These are phyloP conservation scores for Noturus placidus DNA, from an alignment of 2,113 vertebrate genomes.

Conservation along the genomic window DNA sequence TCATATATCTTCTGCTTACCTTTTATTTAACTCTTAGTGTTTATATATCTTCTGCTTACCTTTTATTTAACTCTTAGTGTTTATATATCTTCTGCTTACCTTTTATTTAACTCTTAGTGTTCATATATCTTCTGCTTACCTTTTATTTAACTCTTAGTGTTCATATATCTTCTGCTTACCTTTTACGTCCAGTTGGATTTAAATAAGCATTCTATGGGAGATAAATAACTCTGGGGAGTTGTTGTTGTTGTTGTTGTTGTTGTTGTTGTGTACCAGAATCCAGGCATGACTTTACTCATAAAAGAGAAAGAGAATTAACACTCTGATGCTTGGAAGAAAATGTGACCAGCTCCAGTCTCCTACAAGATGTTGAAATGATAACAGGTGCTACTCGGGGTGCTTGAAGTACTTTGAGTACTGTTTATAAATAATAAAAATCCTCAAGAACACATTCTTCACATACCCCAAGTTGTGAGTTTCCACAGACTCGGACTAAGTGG, in stretches of 20 bases:
- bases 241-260: not conserved
- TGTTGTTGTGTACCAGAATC: not conserved
- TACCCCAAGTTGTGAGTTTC: not conserved
- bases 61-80: not conserved
- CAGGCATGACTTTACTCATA: not conserved
- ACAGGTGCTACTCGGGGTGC: not conserved
- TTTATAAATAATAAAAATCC: not conserved
- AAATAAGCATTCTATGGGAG: not conserved
- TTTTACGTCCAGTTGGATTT: not conserved
- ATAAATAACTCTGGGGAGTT: not conserved
- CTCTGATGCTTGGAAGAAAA: not conserved
- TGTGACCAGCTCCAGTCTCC: not conserved
- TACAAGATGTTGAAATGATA: not conserved
- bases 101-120: not conserved
- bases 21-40: not conserved
- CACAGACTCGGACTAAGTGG: not conserved
- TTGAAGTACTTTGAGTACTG: not conserved
- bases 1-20: not conserved
- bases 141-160: not conserved
- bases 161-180: not conserved
- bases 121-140: not conserved
- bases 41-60: not conserved
- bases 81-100: not conserved
- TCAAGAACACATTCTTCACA: not conserved
- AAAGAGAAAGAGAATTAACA: not conserved